phyloP scores from a whole-genome alignment of 2,113 vertebrate genomes.

The Cricetomys ansorgei region DNA sequence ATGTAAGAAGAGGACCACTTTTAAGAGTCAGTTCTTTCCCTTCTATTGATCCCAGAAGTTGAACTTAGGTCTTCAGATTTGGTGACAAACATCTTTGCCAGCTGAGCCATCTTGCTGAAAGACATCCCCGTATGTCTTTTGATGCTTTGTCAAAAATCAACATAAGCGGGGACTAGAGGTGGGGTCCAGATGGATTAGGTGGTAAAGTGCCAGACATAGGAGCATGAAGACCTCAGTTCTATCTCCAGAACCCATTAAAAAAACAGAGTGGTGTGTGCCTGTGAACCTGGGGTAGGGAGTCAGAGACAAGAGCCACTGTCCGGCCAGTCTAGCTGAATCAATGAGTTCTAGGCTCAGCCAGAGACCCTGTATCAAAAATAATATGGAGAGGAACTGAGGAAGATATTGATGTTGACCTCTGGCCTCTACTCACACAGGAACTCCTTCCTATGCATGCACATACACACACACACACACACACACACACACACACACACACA shows the following conservation, averaged over 20 bases:
- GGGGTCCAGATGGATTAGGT: not conserved
- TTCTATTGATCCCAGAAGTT: not conserved
- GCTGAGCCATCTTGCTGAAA: not conserved
- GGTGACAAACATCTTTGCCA: not conserved
- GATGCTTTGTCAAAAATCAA: not conserved
- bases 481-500: no score
- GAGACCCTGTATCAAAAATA: not conserved
- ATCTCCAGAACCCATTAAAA: not conserved
- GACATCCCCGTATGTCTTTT: not conserved
- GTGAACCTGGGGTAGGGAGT: not conserved
- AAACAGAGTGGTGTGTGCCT: not conserved
- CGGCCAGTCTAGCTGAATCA: not conserved
- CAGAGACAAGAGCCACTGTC: not conserved
- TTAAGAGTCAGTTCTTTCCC: not conserved
- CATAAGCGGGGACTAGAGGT: not conserved
- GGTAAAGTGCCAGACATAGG: not conserved
- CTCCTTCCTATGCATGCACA: no score
- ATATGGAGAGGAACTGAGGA: not conserved
- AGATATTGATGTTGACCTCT: not conserved
- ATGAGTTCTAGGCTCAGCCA: not conserved
- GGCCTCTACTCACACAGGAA: not conserved
- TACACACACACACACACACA: no score
- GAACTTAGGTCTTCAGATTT: not conserved
- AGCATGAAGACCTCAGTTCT: not conserved
- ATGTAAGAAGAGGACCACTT: not conserved